Conservation (phyloP, 2,888 invertebrate species). For the Ryuthela nishihirai region DNA sequence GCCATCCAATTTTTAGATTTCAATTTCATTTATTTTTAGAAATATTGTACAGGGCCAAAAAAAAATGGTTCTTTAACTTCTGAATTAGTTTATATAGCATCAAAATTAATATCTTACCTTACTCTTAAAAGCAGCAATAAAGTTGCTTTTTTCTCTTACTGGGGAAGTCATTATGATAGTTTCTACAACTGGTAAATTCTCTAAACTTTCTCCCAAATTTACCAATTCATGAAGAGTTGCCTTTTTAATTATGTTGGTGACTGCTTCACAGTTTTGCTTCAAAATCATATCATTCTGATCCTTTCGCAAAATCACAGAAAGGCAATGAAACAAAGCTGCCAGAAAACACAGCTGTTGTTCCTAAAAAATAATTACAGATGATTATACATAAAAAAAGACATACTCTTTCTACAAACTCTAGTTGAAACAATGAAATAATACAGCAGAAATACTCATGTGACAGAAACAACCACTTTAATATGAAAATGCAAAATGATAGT, state of each 20-base stretch:
- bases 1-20: too few relatives aligned
- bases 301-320: slow-evolving; percentile 17
- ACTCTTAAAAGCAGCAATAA: slow-evolving; percentile 14
- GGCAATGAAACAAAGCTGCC: slow-evolving; percentile 8
- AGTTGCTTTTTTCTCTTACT: slow-evolving; percentile 20
- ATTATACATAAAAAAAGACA: too few relatives aligned
- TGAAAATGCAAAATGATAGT: too few relatives aligned
- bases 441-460: too few relatives aligned
- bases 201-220: slow-evolving; percentile 16
- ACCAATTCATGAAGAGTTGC: slow-evolving; percentile 6
- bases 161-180: neutral
- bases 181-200: slow-evolving; percentile 2
- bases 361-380: slow-evolving; percentile 6
- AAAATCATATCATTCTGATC: slow-evolving; percentile 29
- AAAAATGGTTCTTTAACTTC: too few relatives aligned
- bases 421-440: too few relatives aligned
- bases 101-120: slow-evolving; percentile 14
- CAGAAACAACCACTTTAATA: too few relatives aligned
- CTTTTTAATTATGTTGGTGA: slow-evolving; percentile 6
- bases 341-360: slow-evolving; percentile 27
- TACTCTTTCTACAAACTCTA: too few relatives aligned
- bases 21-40: too few relatives aligned
- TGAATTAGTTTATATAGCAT: too few relatives aligned
- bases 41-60: too few relatives aligned
- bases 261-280: slow-evolving; percentile 6